Base-by-base conservation (phyloP, 2,797 vertebrate genomes). In the Harpagifer antarcticus region DNA sequence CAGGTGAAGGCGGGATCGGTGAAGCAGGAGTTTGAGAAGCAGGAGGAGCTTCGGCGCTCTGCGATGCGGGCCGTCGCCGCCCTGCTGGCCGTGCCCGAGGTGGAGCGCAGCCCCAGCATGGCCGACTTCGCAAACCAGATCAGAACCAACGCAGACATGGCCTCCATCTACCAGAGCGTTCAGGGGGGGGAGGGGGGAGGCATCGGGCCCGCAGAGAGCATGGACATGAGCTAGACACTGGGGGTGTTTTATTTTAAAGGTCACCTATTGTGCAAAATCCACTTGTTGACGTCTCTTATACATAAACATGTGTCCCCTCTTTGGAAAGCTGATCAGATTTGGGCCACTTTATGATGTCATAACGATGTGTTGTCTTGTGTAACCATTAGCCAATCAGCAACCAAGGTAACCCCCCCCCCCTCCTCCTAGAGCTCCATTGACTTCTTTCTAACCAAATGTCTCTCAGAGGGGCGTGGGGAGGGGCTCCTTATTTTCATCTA, bases 1-100 rank as follows among this genome's bases (percentile, higher is more conserved):
- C 76, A 98, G 98, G 97, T 99, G 60, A 99, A 99, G 80, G 96
- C 97, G 0, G 97, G 97, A 0, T 99, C 97, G 0, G 98, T 99
- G 79, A 99, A 98, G 82, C 98, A 99, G 85, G 98, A 99, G 91
- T 98, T 98, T 83, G 98, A 99, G 90, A 99, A 99, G 89, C 98
- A 99, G 88, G 98, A 99, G 0, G 97, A 99, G 82, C 89, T 99
- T 86, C 96, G 97, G 73, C 96, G 97, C 7, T 98, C 97, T 0
- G 98, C 98, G 0, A 97, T 99, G 97, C 94, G 97, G 4, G 97
- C 97, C 0, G 96, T 98, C 17, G 96, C 96, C 0, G 97, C 98
- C 74, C 94, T 99, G 81, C 94, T 99, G 72, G 96, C 96, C 12
- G 96, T 98, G 87, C 96, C 96, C 0, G 97, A 98, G 63, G 96